A percentile compares a stretch with the other conserved stretches of the same genome.
Conservation (phyloP, 2,888 invertebrate genomes). For the Mylabris sibirica region DNA sequence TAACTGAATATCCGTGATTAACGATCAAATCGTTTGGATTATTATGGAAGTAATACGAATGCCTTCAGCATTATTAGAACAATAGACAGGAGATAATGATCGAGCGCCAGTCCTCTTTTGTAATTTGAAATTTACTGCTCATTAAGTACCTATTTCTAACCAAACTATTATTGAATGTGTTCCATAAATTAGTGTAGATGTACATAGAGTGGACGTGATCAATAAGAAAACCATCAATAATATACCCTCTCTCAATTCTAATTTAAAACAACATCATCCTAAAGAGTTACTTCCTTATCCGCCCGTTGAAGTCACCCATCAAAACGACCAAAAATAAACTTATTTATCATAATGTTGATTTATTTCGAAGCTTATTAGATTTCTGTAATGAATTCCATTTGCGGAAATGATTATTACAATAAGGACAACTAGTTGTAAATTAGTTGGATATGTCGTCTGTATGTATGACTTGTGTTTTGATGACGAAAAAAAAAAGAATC, state of each 20-base stretch:
- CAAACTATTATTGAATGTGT: constrained; percentile 31
- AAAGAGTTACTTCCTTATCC: background rate
- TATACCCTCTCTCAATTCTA: background rate
- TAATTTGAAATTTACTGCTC: constrained; percentile 39
- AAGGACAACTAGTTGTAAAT: background rate
- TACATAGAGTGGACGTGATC: constrained; percentile 9
- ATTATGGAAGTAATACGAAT: constrained; percentile 36
- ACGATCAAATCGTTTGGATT: constrained; percentile 39
- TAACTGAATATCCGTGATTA: constrained; percentile 22
- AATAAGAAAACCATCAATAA: constrained; percentile 10
- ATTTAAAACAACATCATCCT: background rate
- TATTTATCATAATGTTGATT: background rate
- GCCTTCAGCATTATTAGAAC: constrained; percentile 36
- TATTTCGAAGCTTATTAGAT: background rate
- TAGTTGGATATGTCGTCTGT: constrained; percentile 16
- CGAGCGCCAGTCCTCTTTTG: constrained; percentile 27
- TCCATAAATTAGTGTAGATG: constrained; percentile 8
- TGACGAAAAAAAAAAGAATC: constrained; percentile 4
- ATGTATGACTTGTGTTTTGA: constrained; percentile 18
- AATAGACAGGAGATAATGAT: constrained; percentile 38
- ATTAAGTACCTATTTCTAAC: constrained; percentile 34
- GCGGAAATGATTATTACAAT: background rate
- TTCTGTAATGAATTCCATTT: background rate
- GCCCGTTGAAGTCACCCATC: background rate
- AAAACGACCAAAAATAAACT: background rate